Base-by-base conservation (phyloP, 2,797 vertebrate species). In the Pangasius mekongensis region DNA sequence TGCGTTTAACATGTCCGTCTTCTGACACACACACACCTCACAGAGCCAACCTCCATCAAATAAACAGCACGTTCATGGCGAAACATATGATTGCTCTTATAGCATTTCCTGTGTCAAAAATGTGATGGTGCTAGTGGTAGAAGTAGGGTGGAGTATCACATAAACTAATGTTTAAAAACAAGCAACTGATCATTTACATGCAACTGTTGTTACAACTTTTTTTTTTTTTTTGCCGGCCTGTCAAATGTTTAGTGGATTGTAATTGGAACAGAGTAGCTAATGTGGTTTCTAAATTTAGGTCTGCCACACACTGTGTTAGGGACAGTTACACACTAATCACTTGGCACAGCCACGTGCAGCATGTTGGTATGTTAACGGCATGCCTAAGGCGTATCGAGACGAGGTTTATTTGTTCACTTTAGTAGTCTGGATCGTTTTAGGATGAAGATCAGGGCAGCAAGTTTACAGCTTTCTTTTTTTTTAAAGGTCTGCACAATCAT, bases 311-410 rank as follows among this genome's bases (percentile, higher is more conserved):
- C 69, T 89, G 64, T n/a, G 64, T 87, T 84, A 81, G 81, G 74
- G 73, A 76, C 27, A 58, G 86, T 83, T 81, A n/a, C 64, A 77
- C 89, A 93, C 91, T 85, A 89, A 90, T 92, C 67, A 85, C 52
- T 66, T 83, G 86, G 67, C 87, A 91, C 62, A 18, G 85, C 78
- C 85, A 73, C n/a, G 30, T 69, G 76, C 24, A 81, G 43, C 43
- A 71, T 64, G 86, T 77, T 91, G 87, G 76, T 71, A 86, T 87
- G 76, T 89, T 82, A 89, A 89, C 52, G 69, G 80, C 81, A 88
- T 69, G 81, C 71, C 82, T 30, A 84, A 85, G 74, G 67, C 64
- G 0, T 67, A 84, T 89, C 69, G 54, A 16, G 85, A 71, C 20
- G 27, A 69, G 52, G 66, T 62, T 87, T 88, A 89, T 92, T 92